Evolutionary conservation across 2,113 vertebrate genomes (phyloP), one percentile per base, ranked within the genome.

Genomic region (Pelvicachromis taeniatus): DNA sequence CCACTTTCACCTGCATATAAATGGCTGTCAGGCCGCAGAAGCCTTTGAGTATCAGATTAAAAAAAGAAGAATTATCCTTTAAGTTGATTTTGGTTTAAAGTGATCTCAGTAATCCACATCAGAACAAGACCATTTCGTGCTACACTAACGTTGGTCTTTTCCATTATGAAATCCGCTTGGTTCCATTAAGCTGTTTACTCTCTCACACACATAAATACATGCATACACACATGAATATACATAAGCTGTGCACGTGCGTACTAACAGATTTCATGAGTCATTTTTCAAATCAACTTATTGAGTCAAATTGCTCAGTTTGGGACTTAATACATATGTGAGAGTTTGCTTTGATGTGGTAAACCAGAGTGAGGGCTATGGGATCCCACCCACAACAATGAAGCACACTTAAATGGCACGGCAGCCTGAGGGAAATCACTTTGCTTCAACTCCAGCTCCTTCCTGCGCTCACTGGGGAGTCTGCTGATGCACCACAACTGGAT

Each of bases 301-400:
- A 88, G 87, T 86, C 61, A 75, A 84, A 86, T 65, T 78, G 81
- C 68, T 82, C 73, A 80, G 80, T 63, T 83, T 82, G 65, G 81
- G 29, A 84, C 52, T 73, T 97, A 97, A 97, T 97, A 96, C 97
- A 97, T 97, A 97, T 95, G 96, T 96, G 94, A 96, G 96, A 94
- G 94, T 95, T 95, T 96, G 94, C 97, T 98, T 98, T 99, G 97
- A 98, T 97, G 97, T 98, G 97, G 96, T 96, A 94, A 96, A 97
- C 95, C 97, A 96, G 95, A 96, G 96, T 80, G 91, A 94, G 92
- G 95, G 93, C 97, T 98, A 98, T 97, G 97, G 97, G 97, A 97
- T 96, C 96, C 97, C 96, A 96, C 96, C 96, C 97, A 97, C 96
- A 97, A 97, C 97, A 98, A 98, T 97, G 96, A 95, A 96, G 96